phyloP scores from a whole-genome alignment of 2,888 invertebrate species.

The Nomada flava region DNA sequence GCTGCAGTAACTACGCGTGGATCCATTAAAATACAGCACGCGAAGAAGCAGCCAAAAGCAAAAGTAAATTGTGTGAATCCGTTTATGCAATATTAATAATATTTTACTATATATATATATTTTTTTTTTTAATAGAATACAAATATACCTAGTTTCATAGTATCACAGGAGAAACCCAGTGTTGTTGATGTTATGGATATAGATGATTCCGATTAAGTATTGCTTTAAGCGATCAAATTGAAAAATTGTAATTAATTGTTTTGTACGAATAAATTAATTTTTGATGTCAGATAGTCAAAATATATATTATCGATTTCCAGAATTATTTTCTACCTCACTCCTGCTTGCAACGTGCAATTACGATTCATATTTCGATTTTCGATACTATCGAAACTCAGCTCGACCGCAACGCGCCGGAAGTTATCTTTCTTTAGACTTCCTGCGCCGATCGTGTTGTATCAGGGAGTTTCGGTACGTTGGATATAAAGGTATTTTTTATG shows the following conservation, averaged over 20 bases:
- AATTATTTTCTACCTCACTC: neutral
- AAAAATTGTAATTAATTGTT: neutral
- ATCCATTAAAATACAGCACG: neutral
- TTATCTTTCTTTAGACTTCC: conserved; percentile 70
- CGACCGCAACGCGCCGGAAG: conserved; percentile 59
- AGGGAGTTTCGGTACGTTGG: conserved; percentile 62
- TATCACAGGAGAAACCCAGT: neutral
- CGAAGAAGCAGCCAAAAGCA: conserved; percentile 4
- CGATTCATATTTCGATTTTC: conserved; percentile 51
- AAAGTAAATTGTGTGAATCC: conserved; percentile 14
- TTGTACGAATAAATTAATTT: conserved; percentile 34
- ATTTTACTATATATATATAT: neutral
- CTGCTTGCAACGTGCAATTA: no score
- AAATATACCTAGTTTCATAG: neutral
- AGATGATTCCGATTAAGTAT: conserved; percentile 42
- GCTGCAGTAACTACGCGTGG: neutral
- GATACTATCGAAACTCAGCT: conserved; percentile 56
- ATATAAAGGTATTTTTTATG: conserved; percentile 61
- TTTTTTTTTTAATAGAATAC: conserved; percentile 13
- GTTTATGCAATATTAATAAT: neutral
- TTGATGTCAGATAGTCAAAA: neutral
- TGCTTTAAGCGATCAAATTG: neutral
- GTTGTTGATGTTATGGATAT: neutral
- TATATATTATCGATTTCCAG: neutral
- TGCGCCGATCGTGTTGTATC: conserved; percentile 64